These are phyloP conservation scores for Platorchestia sp. DNA, from an alignment of 1,140 invertebrate species.

Conservation along the genomic window DNA sequence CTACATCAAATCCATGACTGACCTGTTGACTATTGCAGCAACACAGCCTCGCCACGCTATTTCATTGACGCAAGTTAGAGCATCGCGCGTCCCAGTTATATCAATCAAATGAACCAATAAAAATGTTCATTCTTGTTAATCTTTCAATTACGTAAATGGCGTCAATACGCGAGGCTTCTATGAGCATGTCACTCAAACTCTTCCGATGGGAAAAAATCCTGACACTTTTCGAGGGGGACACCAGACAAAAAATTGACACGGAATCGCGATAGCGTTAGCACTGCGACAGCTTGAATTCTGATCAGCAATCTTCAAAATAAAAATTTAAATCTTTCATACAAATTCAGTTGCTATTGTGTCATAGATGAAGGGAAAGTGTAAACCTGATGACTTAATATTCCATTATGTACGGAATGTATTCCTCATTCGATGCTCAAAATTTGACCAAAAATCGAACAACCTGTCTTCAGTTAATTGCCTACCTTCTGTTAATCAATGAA, in stretches of 20 bases:
- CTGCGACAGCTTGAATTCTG: not conserved
- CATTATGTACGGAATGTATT: not conserved
- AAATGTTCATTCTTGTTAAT: not conserved
- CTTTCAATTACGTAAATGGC: slow-evolving; percentile 47
- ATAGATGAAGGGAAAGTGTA: not conserved
- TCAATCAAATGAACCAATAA: not conserved
- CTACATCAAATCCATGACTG: no score
- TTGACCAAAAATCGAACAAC: not conserved
- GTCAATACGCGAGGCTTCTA: not conserved
- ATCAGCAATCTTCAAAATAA: not conserved
- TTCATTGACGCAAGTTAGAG: not conserved
- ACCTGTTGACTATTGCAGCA: no score
- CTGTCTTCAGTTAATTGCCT: not conserved
- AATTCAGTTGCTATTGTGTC: not conserved
- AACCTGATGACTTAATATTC: no score
- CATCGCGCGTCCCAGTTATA: not conserved
- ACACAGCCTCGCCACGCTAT: no score
- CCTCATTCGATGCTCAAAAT: not conserved
- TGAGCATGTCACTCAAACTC: slow-evolving; percentile 34
- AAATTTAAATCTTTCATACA: not conserved
- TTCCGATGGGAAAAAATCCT: slow-evolving; percentile 23
- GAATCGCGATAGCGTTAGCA: not conserved
- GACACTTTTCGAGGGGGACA: slow-evolving; percentile 14
- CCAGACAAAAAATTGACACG: slow-evolving; percentile 14
- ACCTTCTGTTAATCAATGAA: not conserved